Conservation (phyloP, 2,888 invertebrate genomes). For the Cosmia pyralina region DNA sequence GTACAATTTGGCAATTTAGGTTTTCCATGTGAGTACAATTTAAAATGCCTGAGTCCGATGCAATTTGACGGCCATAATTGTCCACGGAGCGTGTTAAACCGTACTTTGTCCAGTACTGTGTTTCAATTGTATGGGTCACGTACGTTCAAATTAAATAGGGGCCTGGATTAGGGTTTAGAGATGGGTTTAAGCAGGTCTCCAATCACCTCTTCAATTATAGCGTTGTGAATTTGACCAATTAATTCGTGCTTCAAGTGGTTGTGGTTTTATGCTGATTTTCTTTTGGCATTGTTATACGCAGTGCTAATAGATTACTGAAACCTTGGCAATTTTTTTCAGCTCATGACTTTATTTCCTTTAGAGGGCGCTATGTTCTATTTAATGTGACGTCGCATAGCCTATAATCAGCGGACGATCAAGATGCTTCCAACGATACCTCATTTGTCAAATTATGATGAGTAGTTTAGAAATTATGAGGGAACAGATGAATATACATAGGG, state of each 20-base stretch:
- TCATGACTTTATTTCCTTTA: too few relatives aligned
- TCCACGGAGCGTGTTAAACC: slow-evolving; percentile 83
- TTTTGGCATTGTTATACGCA: slow-evolving; percentile 15
- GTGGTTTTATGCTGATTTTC: slow-evolving; percentile 23
- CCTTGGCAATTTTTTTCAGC: not conserved
- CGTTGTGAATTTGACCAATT: slow-evolving; percentile 75
- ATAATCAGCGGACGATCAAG: too few relatives aligned
- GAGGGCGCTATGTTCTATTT: too few relatives aligned
- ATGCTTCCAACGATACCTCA: too few relatives aligned
- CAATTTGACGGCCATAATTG: slow-evolving; percentile 82
- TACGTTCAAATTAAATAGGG: slow-evolving; percentile 79
- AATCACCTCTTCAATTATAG: slow-evolving; percentile 78
- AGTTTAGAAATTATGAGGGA: too few relatives aligned
- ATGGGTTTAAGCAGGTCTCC: slow-evolving; percentile 77
- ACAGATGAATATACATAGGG: too few relatives aligned
- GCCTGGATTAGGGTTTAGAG: slow-evolving; percentile 78
- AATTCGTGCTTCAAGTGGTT: slow-evolving; percentile 57
- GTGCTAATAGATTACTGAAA: not conserved
- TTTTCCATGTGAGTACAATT: slow-evolving; percentile 64
- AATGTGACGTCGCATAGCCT: too few relatives aligned
- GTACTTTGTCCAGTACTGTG: slow-evolving; percentile 75
- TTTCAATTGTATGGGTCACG: slow-evolving; percentile 82
- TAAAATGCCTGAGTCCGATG: slow-evolving; percentile 73
- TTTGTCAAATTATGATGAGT: too few relatives aligned
- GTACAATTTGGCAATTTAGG: slow-evolving; percentile 61